phyloP scores from a whole-genome alignment of 92 coral and sea anemone genomes.

The Parazoanthus atlanticus region DNA sequence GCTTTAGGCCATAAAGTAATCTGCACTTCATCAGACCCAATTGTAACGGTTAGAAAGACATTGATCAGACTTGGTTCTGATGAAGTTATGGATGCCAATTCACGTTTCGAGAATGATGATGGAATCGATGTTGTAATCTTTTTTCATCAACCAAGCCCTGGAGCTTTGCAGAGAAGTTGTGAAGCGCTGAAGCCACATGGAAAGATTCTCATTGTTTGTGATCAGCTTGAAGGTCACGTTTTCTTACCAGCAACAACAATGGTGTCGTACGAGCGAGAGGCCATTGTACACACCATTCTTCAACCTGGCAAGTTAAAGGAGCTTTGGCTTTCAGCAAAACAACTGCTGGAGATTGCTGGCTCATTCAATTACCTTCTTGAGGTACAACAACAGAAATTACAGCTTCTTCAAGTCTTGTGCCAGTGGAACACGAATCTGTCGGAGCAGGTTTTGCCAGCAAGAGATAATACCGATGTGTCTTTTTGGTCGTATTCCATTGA shows the following conservation, averaged over 20 bases:
- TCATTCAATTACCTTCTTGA: conserved; percentile 35
- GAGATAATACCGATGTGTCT: background rate
- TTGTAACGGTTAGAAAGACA: no score
- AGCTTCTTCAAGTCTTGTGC: conserved; percentile 34
- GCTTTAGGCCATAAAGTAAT: conserved; percentile 7
- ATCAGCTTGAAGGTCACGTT: conserved; percentile 23
- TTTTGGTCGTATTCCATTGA: background rate
- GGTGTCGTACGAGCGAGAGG: conserved; percentile 47
- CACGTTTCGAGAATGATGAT: no score
- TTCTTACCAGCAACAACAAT: conserved; percentile 40
- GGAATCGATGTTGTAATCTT: no score
- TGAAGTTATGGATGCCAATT: no score
- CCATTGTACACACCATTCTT: conserved; percentile 36
- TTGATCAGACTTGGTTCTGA: no score
- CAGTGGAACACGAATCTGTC: conserved; percentile 16
- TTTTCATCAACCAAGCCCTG: no score
- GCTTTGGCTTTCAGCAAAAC: conserved; percentile 38
- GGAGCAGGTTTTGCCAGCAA: background rate
- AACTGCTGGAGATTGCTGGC: conserved; percentile 33
- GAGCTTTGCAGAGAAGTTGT: background rate
- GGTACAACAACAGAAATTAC: conserved; percentile 39
- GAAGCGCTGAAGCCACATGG: conserved; percentile 54
- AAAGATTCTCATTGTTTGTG: conserved; percentile 50
- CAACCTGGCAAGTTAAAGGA: conserved; percentile 30
- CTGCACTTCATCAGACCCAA: no score